Evolutionary conservation across 2,113 vertebrate genomes (phyloP).

Genomic region (Coturnix japonica): DNA sequence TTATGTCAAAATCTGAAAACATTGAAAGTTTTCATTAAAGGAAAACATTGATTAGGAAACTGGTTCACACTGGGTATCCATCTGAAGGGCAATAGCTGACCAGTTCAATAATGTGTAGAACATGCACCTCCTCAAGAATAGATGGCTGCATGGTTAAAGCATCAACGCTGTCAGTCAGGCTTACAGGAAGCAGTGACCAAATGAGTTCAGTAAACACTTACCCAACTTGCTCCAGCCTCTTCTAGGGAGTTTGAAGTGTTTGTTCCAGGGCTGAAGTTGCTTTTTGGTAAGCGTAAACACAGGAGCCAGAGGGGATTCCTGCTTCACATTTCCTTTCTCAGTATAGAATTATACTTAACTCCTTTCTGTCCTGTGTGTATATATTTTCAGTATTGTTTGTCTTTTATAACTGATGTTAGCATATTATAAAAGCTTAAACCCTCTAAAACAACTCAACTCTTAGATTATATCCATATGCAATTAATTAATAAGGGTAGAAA

Average conservation of each 20-base stretch:
- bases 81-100: neutral
- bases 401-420: neutral
- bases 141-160: neutral
- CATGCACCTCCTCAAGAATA: neutral
- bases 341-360: neutral
- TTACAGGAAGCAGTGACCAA: neutral
- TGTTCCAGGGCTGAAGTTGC: neutral
- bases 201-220: neutral
- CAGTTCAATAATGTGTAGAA: neutral
- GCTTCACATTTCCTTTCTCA: neutral
- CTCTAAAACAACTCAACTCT: no score
- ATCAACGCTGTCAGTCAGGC: neutral
- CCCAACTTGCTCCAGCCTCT: neutral
- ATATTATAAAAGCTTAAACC: no score
- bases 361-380: neutral
- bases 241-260: neutral
- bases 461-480: no score
- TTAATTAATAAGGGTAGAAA: no score
- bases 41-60: neutral
- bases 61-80: neutral
- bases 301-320: neutral
- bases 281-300: neutral
- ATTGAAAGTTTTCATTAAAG: neutral
- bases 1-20: neutral
- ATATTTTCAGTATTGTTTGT: neutral